phyloP scores from a whole-genome alignment of 1,140 invertebrate genomes.

The Harpegnathos saltator region DNA sequence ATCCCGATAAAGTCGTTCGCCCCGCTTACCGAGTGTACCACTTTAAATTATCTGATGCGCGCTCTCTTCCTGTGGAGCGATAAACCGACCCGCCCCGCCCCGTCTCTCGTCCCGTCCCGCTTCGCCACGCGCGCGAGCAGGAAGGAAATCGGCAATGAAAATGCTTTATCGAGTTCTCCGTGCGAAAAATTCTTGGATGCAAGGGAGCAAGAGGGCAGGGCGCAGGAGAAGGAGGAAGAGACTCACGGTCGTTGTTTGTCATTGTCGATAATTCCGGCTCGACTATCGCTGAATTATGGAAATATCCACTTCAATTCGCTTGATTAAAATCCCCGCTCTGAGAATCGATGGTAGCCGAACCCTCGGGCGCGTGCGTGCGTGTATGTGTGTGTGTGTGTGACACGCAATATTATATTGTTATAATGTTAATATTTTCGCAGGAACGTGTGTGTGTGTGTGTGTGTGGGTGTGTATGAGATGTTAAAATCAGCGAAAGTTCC shows the following conservation, averaged over 20 bases:
- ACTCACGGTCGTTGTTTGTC: background rate
- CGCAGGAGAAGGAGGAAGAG: no score
- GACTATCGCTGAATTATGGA: background rate
- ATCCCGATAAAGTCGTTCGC: slow-evolving; percentile 71
- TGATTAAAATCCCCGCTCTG: background rate
- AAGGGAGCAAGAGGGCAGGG: no score
- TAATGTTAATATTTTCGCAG: slow-evolving; percentile 14
- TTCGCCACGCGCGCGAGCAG: background rate
- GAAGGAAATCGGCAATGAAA: slow-evolving; percentile 44
- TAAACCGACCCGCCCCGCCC: slow-evolving; percentile 52
- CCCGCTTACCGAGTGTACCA: slow-evolving; percentile 58
- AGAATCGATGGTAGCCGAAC: background rate
- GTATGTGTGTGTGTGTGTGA: background rate
- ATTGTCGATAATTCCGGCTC: background rate
- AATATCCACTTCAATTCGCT: background rate
- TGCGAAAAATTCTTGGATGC: slow-evolving; percentile 33
- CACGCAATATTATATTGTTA: slow-evolving; percentile 19
- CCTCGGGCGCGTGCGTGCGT: no score
- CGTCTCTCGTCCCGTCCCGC: no score
- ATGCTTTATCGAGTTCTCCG: slow-evolving; percentile 46
- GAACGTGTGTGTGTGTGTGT: no score
- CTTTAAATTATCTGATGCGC: slow-evolving; percentile 68
- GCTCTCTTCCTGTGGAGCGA: slow-evolving; percentile 57
- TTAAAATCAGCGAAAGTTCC: slow-evolving; percentile 22
- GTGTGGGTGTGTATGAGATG: background rate